These are phyloP conservation scores for Hyposoter dolosus DNA, from an alignment of 2,888 invertebrate species.

Conservation along the genomic window DNA sequence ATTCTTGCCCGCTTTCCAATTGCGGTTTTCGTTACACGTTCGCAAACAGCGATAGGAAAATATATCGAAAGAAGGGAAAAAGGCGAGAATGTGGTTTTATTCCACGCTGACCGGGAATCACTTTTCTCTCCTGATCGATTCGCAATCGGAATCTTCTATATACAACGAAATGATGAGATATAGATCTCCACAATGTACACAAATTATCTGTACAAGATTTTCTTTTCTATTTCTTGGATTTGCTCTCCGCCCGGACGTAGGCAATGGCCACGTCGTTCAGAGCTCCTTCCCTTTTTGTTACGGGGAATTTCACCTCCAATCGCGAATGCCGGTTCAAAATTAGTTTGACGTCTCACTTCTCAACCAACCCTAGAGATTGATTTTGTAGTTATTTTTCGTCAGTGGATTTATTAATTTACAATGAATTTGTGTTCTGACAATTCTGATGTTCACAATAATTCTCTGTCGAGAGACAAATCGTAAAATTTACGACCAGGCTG, in stretches of 20 bases:
- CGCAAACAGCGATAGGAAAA: background rate
- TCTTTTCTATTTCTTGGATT: conserved; percentile 43
- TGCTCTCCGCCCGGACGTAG: conserved; percentile 79
- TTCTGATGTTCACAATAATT: background rate
- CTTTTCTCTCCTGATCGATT: conserved; percentile 45
- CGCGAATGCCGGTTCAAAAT: background rate
- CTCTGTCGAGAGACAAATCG: background rate
- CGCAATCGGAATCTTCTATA: conserved; percentile 50
- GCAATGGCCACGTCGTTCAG: conserved; percentile 78
- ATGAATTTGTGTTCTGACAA: background rate
- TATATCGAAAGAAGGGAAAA: background rate
- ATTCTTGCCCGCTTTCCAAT: conserved; percentile 62
- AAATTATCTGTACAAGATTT: background rate
- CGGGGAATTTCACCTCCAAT: background rate
- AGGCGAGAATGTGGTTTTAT: conserved; percentile 16
- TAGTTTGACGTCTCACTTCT: background rate
- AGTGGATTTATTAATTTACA: too few relatives aligned
- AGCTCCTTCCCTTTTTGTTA: conserved; percentile 71
- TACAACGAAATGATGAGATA: conserved; percentile 9
- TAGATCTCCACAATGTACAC: conserved; percentile 4
- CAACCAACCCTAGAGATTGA: background rate
- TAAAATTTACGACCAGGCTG: background rate
- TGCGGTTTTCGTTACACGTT: conserved; percentile 32
- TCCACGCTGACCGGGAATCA: background rate
- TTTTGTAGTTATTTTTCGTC: background rate